These are phyloP conservation scores for Brachionichthys hirsutus DNA, from an alignment of 2,113 vertebrate genomes.

Conservation along the genomic window DNA sequence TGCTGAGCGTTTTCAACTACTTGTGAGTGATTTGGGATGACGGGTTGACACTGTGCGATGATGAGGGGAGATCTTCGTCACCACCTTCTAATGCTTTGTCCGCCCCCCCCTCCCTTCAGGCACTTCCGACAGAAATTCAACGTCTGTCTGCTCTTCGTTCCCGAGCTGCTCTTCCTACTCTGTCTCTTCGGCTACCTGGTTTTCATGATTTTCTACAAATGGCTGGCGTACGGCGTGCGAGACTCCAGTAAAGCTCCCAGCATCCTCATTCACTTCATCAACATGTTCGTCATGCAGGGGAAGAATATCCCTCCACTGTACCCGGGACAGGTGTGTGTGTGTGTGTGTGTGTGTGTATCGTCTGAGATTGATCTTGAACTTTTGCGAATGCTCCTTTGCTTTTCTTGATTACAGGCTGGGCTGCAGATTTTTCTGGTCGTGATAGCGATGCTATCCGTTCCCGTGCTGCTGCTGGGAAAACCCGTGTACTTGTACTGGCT, in stretches of 20 bases:
- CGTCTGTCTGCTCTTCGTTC: constrained; percentile 89
- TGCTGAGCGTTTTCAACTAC: constrained; percentile 93
- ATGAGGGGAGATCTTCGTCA: too few species aligned
- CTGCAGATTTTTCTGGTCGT: constrained; percentile 85
- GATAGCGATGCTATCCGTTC: constrained; percentile 85
- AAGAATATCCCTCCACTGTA: constrained; percentile 76
- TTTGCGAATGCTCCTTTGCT: constrained; percentile 15
- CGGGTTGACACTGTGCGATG: too few species aligned
- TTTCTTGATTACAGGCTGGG: constrained; percentile 71
- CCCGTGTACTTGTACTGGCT: constrained; percentile 92
- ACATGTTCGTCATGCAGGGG: constrained; percentile 90
- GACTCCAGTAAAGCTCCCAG: constrained; percentile 88
- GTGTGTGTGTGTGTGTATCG: too few species aligned
- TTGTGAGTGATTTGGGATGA: constrained; percentile 81
- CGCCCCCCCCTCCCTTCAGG: constrained; percentile 64
- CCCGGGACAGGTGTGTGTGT: constrained; percentile 83
- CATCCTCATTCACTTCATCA: constrained; percentile 95
- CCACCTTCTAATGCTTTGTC: constrained; percentile 6
- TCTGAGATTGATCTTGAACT: neutral
- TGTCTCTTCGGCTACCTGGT: constrained; percentile 95
- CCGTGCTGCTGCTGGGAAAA: constrained; percentile 90
- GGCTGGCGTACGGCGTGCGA: constrained; percentile 83
- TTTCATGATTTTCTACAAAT: constrained; percentile 95
- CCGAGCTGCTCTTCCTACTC: constrained; percentile 92
- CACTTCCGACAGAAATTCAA: constrained; percentile 90